Evolutionary conservation across 2,888 invertebrate genomes (phyloP).

Genomic region (Leptodirus hochenwartii): DNA sequence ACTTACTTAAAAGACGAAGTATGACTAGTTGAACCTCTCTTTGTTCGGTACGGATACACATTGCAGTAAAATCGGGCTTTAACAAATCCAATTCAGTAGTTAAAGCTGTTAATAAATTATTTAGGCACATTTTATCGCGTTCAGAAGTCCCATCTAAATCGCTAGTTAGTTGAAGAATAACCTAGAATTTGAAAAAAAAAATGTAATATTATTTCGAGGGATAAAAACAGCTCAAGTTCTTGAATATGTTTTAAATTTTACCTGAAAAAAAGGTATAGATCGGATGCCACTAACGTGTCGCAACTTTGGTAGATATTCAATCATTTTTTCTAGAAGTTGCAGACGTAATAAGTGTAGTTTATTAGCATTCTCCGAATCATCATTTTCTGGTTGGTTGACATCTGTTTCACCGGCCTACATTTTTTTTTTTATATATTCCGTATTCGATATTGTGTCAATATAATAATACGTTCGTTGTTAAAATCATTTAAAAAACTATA

Average conservation of each 20-base stretch:
- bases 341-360: slow-evolving; percentile 48
- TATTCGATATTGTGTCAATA: too few relatives aligned
- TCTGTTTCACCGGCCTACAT: slow-evolving; percentile 18
- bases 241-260: slow-evolving; percentile 20
- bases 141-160: slow-evolving; percentile 78
- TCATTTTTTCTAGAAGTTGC: slow-evolving; percentile 53
- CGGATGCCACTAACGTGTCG: slow-evolving; percentile 64
- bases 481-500: too few relatives aligned
- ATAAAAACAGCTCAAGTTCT: slow-evolving; percentile 2
- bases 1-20: slow-evolving; percentile 69
- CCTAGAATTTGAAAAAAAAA: slow-evolving; percentile 28
- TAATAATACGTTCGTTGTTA: too few relatives aligned
- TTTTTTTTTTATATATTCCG: too few relatives aligned
- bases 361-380: slow-evolving; percentile 23
- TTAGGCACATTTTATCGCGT: slow-evolving; percentile 57
- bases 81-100: slow-evolving; percentile 54
- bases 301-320: slow-evolving; percentile 60
- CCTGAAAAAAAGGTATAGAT: slow-evolving; percentile 85
- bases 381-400: slow-evolving; percentile 19
- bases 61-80: slow-evolving; percentile 32
- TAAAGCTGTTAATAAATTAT: slow-evolving; percentile 52
- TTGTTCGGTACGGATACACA: slow-evolving; percentile 47
- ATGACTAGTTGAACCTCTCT: slow-evolving; percentile 78
- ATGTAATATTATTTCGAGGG: slow-evolving; percentile 2
- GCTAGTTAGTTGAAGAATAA: slow-evolving; percentile 72